phyloP scores from a whole-genome alignment of 2,888 invertebrate genomes.

The Gortyna flavago region DNA sequence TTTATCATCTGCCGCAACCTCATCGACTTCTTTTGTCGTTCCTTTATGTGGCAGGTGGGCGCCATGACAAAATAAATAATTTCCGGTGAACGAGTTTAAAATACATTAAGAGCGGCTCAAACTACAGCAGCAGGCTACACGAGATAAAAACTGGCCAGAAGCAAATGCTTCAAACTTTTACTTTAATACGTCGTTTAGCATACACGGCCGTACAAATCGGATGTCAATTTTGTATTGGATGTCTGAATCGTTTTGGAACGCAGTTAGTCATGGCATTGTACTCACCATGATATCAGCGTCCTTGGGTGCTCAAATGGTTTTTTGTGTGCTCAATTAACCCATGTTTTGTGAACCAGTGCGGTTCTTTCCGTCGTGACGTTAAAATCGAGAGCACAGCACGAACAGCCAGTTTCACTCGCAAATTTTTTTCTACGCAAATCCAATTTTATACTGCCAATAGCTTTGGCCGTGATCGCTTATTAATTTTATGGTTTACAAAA shows the following conservation, averaged over 20 bases:
- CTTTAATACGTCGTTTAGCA: conserved; percentile 29
- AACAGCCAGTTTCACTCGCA: conserved; percentile 73
- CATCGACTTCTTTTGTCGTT: conserved; percentile 66
- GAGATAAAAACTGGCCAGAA: conserved; percentile 37
- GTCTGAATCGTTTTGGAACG: conserved; percentile 29
- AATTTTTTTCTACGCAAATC: conserved; percentile 70
- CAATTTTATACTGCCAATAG: conserved; percentile 54
- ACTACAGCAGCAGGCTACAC: conserved; percentile 57
- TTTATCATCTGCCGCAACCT: conserved; percentile 53
- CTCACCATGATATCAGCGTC: conserved; percentile 41
- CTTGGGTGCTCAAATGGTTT: conserved; percentile 60
- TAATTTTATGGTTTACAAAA: conserved; percentile 61
- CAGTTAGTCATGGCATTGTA: conserved; percentile 52
- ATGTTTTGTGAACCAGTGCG: conserved; percentile 62
- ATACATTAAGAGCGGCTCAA: conserved; percentile 68
- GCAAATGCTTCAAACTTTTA: conserved; percentile 32
- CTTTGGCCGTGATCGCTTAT: conserved; percentile 32
- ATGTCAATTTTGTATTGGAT: conserved; percentile 36
- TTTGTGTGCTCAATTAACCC: conserved; percentile 65
- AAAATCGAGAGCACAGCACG: conserved; percentile 75
- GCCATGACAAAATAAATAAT: conserved; percentile 75
- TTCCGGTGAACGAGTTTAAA: conserved; percentile 77
- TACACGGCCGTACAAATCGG: conserved; percentile 23
- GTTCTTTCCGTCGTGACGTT: conserved; percentile 68
- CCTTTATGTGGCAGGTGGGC: conserved; percentile 76